These are phyloP conservation scores for Yponomeuta evonymella DNA, from an alignment of 2,888 invertebrate species.

Conservation along the genomic window DNA sequence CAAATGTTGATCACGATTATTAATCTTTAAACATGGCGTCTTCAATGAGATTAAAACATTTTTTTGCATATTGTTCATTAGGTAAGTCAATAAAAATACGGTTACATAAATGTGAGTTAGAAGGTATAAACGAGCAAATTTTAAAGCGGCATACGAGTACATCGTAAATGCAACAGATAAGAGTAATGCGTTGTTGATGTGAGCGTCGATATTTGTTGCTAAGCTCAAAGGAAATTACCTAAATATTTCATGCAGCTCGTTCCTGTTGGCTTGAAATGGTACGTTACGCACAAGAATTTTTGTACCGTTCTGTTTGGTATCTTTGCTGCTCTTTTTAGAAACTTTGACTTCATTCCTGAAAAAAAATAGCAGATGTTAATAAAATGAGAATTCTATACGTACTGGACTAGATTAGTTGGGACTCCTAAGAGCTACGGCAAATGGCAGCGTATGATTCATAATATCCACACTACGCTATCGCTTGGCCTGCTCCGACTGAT, in stretches of 20 bases:
- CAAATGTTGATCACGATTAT: no score
- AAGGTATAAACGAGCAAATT: background rate
- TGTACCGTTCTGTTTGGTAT: conserved; percentile 81
- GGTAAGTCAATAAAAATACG: no score
- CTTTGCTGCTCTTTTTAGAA: conserved; percentile 75
- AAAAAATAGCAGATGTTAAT: background rate
- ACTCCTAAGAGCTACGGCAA: no score
- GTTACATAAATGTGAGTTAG: background rate
- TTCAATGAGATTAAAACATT: no score
- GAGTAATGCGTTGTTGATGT: background rate
- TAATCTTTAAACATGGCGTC: no score
- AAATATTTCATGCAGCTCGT: conserved; percentile 91
- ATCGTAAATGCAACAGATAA: background rate
- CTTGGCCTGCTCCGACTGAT: no score
- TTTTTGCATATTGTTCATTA: no score
- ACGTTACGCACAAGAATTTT: conserved; percentile 96
- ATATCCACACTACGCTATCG: no score
- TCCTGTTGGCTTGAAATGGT: conserved; percentile 94
- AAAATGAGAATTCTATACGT: background rate
- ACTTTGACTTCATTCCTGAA: conserved; percentile 78
- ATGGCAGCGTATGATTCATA: background rate
- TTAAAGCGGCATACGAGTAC: no score
- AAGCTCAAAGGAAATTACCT: conserved; percentile 75
- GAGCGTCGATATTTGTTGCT: background rate
- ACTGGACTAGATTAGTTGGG: no score